Conservation (phyloP, 2,888 invertebrate species). For the Nephrotoma guestfalica region DNA sequence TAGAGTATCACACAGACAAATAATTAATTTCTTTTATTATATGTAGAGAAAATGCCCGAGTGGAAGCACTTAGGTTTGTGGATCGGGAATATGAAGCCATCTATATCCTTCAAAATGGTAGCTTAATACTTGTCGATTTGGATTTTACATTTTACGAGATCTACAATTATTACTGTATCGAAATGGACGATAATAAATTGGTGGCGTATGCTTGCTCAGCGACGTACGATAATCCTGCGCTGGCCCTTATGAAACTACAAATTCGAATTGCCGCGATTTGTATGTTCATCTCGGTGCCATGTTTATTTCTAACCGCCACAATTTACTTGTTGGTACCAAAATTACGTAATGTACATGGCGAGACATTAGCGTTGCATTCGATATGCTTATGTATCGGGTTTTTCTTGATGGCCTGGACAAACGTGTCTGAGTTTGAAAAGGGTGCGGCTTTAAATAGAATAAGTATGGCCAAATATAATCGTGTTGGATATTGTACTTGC, state of each 20-base stretch:
- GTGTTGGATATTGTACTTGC: not conserved
- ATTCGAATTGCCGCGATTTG: not conserved
- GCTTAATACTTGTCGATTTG: not conserved
- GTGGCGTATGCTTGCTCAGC: not conserved
- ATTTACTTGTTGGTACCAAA: slow-evolving; percentile 7
- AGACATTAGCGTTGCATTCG: slow-evolving; percentile 11
- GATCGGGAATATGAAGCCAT: not conserved
- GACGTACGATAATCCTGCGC: not conserved
- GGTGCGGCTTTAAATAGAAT: not conserved
- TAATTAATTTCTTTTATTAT: not conserved
- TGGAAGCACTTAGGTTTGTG: not conserved
- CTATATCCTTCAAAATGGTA: not conserved
- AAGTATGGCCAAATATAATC: not conserved
- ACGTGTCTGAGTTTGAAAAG: not conserved
- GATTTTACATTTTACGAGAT: not conserved
- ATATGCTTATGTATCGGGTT: slow-evolving; percentile 9
- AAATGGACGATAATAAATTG: not conserved
- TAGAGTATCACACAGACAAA: too few relatives aligned
- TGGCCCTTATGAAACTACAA: not conserved
- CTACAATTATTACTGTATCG: not conserved
- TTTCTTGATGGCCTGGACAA: not conserved
- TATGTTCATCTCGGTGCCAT: slow-evolving; percentile 8
- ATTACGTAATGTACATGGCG: slow-evolving; percentile 12
- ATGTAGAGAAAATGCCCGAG: not conserved
- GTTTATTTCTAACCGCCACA: slow-evolving; percentile 2